phyloP scores from a whole-genome alignment of 2,113 vertebrate genomes.

The Tetrao urogallus region DNA sequence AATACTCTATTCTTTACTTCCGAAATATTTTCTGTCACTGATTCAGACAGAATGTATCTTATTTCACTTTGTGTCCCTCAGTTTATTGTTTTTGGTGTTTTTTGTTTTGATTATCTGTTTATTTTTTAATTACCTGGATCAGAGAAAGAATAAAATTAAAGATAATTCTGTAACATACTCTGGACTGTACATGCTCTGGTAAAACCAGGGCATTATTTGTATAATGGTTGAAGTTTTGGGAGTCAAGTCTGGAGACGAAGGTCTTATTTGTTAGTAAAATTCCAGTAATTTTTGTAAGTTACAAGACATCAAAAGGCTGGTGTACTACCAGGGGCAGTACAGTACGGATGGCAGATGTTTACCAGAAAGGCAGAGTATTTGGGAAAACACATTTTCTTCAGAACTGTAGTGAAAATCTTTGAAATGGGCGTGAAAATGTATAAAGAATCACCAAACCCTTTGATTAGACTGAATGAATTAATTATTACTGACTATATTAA shows the following conservation, averaged over 20 bases:
- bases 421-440: constrained; percentile 3
- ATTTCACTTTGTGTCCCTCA: not conserved
- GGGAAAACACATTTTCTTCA: constrained; percentile 4
- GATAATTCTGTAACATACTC: not conserved
- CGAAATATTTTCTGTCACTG: not conserved
- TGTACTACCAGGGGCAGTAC: not conserved
- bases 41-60: constrained; percentile 52
- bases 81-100: not conserved
- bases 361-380: not conserved
- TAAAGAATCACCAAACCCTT: not conserved
- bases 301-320: not conserved
- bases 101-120: not conserved
- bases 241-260: not conserved
- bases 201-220: not conserved
- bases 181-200: not conserved
- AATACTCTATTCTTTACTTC: not conserved
- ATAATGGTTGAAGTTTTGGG: not conserved
- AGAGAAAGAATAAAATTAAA: not conserved
- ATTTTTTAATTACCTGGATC: not conserved
- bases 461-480: not conserved
- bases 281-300: not conserved
- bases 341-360: constrained; percentile 16
- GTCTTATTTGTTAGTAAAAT: not conserved
- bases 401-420: not conserved
- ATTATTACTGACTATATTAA: not conserved